Evolutionary conservation across 2,113 vertebrate genomes (phyloP).

Genomic region (Stigmatopora nigra): DNA sequence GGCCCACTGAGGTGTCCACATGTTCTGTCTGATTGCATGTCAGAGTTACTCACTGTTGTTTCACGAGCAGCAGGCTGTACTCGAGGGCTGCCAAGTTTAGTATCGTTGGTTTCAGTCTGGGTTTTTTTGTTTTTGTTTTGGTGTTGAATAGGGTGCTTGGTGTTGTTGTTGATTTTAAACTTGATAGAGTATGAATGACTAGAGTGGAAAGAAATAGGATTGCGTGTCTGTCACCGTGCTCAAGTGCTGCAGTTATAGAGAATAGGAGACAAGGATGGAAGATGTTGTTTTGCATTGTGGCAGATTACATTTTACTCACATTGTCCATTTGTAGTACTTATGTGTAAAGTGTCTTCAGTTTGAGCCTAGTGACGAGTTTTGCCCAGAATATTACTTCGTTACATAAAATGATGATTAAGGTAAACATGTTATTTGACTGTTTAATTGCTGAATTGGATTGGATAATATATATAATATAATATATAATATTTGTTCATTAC

Average conservation of each 20-base stretch:
- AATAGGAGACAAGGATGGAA: constrained; percentile 27
- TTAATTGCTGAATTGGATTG: too few relatives aligned
- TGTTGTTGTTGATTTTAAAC: constrained; percentile 16
- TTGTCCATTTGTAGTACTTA: constrained; percentile 14
- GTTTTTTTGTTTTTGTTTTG: constrained; percentile 20
- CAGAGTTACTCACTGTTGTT: constrained; percentile 49
- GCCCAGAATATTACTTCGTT: constrained; percentile 3
- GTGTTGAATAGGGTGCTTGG: constrained; percentile 18
- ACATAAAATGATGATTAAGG: not conserved
- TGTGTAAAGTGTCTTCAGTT: constrained; percentile 1
- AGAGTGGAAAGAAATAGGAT: constrained; percentile 36
- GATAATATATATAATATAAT: too few relatives aligned
- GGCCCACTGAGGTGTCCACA: constrained; percentile 20
- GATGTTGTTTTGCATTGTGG: constrained; percentile 31
- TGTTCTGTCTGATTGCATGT: constrained; percentile 61
- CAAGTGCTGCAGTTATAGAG: constrained; percentile 17
- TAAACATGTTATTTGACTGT: too few relatives aligned
- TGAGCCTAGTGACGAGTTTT: constrained; percentile 5
- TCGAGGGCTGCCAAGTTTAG: constrained; percentile 11
- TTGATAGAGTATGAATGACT: constrained; percentile 39
- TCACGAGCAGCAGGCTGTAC: constrained; percentile 21
- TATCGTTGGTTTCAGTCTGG: constrained; percentile 18
- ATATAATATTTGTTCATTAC: too few relatives aligned
- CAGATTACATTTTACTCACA: constrained; percentile 29
- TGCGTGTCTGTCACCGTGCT: constrained; percentile 36